These are phyloP conservation scores for Lampris megalopsis DNA, from an alignment of 2,113 vertebrate species.

Conservation along the genomic window DNA sequence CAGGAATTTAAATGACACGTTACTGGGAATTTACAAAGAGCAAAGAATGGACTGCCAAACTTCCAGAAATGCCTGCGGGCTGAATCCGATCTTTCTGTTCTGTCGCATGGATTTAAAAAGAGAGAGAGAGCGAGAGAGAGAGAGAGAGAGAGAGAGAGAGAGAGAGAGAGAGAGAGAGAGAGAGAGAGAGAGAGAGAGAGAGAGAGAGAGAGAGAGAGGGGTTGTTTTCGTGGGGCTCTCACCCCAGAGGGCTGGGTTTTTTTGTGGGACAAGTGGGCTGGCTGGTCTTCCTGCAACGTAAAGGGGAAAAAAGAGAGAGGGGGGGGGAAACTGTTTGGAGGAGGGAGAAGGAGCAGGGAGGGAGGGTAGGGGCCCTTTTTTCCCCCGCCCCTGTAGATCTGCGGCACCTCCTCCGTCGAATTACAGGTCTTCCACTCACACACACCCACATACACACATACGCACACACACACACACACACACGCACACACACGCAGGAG, in stretches of 20 bases:
- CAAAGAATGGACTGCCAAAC: conserved; percentile 44
- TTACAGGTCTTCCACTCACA: conserved; percentile 68
- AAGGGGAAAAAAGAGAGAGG: conserved; percentile 26
- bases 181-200: no score
- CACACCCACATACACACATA: conserved; percentile 56
- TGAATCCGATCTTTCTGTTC: conserved; percentile 53
- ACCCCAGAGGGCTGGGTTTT: conserved; percentile 60
- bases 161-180: no score
- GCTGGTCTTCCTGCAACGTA: conserved; percentile 47
- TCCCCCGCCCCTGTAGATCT: conserved; percentile 43
- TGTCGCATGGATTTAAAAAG: conserved; percentile 59
- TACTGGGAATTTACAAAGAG: conserved; percentile 42
- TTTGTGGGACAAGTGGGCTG: conserved; percentile 46
- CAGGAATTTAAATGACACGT: conserved; percentile 74
- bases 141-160: no score
- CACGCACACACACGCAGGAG: conserved; percentile 45
- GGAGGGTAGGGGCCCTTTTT: conserved; percentile 51
- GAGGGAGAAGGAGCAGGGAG: conserved; percentile 42
- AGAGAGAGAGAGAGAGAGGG: conserved; percentile 43
- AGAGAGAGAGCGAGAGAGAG: no score
- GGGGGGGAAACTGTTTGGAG: conserved; percentile 15
- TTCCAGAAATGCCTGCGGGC: conserved; percentile 68
- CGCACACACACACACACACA: conserved; percentile 35
- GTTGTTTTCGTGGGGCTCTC: conserved; percentile 70
- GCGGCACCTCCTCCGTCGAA: conserved; percentile 54